Evolutionary conservation across 2,888 invertebrate species (phyloP).

Genomic region (Corbicula japonica): DNA sequence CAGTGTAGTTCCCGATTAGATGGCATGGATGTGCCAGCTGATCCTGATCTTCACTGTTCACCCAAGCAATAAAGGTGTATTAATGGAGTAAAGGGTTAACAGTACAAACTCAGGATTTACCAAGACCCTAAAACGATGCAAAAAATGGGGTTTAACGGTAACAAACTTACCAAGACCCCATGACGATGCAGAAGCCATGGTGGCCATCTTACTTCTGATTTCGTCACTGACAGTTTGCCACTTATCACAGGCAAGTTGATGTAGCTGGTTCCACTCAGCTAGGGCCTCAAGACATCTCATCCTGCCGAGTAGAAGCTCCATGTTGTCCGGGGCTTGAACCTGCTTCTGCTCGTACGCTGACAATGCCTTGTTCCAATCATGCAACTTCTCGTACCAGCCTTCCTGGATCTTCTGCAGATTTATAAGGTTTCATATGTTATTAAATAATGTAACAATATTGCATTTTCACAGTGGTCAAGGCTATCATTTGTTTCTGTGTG

Average conservation of each 20-base stretch:
- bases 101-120: too few relatives aligned
- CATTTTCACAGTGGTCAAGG: too few relatives aligned
- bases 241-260: constrained; percentile 92
- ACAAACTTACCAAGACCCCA: constrained; percentile 92
- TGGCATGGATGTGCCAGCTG: too few relatives aligned
- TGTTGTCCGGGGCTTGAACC: constrained; percentile 82
- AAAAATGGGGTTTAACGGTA: not conserved
- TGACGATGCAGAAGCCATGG: constrained; percentile 95
- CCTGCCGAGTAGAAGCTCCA: constrained; percentile 90
- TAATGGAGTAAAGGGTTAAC: too few relatives aligned
- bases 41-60: too few relatives aligned
- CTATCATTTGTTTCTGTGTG: too few relatives aligned
- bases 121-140: too few relatives aligned
- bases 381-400: constrained; percentile 99
- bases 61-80: too few relatives aligned
- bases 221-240: constrained; percentile 90
- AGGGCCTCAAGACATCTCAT: constrained; percentile 98
- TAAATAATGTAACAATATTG: too few relatives aligned
- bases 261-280: constrained; percentile 96
- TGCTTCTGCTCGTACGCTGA: constrained; percentile 94
- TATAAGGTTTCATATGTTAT: too few relatives aligned
- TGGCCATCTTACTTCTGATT: constrained; percentile 90
- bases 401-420: constrained; percentile 89
- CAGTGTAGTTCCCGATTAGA: too few relatives aligned
- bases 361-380: constrained; percentile 99